Percentiles rank a stretch among this genome's conserved stretches.
Conservation (phyloP, 2,113 vertebrate genomes). For the Platysteira castanea region DNA sequence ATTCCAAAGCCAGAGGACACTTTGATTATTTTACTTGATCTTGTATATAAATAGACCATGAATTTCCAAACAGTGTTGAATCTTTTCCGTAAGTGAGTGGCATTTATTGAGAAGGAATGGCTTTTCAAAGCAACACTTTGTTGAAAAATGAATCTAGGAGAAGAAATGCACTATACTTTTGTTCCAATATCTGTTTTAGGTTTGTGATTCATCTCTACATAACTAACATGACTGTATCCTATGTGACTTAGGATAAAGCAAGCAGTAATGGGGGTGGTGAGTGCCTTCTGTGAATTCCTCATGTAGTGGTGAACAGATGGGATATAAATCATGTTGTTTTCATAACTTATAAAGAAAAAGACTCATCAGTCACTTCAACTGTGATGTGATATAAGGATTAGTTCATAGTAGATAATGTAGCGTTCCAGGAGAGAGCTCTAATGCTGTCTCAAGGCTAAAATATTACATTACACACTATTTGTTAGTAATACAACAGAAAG, state of each 20-base stretch:
- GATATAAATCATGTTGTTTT: neutral
- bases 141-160: neutral
- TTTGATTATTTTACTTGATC: neutral
- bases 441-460: neutral
- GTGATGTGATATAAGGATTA: neutral
- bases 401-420: neutral
- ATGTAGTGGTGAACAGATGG: neutral
- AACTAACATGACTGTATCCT: neutral
- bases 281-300: neutral
- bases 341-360: neutral
- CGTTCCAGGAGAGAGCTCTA: neutral
- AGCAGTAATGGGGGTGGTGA: neutral
- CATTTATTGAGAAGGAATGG: neutral
- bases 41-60: neutral
- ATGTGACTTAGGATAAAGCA: neutral
- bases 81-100: neutral
- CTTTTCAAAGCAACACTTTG: neutral
- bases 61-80: neutral
- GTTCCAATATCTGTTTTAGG: neutral
- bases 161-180: neutral
- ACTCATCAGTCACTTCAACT: neutral
- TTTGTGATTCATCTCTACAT: neutral
- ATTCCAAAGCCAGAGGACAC: neutral
- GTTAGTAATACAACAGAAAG: neutral
- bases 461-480: neutral